These are phyloP conservation scores for Lepisosteus oculatus DNA, from an alignment of 2,113 vertebrate genomes.

Conservation along the genomic window DNA sequence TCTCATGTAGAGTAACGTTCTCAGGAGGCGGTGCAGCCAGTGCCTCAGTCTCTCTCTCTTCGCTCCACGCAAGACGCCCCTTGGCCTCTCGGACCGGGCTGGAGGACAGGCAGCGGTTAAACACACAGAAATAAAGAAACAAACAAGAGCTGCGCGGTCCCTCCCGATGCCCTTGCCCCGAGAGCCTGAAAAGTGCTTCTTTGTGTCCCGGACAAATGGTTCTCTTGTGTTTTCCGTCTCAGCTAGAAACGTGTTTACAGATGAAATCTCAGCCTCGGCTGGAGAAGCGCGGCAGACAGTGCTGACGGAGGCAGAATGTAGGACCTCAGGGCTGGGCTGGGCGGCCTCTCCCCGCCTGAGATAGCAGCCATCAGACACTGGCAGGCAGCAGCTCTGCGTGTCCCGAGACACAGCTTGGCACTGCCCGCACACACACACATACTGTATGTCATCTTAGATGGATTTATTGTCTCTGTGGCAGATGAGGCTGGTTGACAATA, in stretches of 20 bases:
- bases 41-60: neutral
- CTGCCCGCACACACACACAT: too few relatives aligned
- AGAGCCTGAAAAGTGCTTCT: conserved; percentile 45
- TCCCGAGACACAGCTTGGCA: too few relatives aligned
- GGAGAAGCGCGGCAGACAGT: conserved; percentile 37
- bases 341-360: conserved; percentile 12
- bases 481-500: too few relatives aligned
- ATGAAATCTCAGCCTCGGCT: conserved; percentile 39
- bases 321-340: conserved; percentile 35
- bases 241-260: conserved; percentile 58
- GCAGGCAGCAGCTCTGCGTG: too few relatives aligned
- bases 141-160: conserved; percentile 15
- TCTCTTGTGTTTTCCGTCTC: conserved; percentile 54
- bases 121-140: conserved; percentile 24
- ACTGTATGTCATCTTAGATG: neutral
- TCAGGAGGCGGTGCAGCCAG: neutral
- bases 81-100: conserved; percentile 15
- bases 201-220: conserved; percentile 50
- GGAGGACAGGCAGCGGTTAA: conserved; percentile 30
- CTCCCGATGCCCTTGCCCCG: conserved; percentile 36
- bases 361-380: neutral
- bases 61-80: conserved; percentile 19
- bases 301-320: conserved; percentile 50
- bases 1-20: neutral
- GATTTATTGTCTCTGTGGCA: neutral